phyloP scores from a whole-genome alignment of 2,888 invertebrate genomes.

The Drosophila putrida region DNA sequence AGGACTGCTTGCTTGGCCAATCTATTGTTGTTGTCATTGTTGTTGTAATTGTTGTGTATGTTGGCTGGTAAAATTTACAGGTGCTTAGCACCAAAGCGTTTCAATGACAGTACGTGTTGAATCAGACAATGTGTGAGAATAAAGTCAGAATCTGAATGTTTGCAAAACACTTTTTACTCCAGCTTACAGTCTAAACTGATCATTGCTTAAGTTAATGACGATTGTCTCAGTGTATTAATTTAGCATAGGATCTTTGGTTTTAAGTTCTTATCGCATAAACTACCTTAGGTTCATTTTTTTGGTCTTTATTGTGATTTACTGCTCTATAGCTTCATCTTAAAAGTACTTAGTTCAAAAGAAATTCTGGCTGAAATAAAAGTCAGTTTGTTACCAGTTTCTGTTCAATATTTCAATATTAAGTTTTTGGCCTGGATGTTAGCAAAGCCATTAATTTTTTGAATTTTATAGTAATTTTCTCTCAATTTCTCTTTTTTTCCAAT shows the following conservation, averaged over 20 bases:
- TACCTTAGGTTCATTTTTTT: too few species aligned
- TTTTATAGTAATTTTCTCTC: too few species aligned
- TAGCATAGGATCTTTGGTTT: neutral
- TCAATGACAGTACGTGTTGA: conserved; percentile 8
- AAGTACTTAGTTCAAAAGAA: too few species aligned
- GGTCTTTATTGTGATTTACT: too few species aligned
- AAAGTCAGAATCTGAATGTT: conserved; percentile 16
- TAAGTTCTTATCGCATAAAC: neutral
- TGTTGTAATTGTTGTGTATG: conserved; percentile 35
- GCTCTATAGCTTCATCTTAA: too few species aligned
- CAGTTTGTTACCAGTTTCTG: too few species aligned
- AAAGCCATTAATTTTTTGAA: too few species aligned
- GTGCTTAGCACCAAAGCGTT: conserved; percentile 52
- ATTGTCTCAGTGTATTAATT: conserved; percentile 4
- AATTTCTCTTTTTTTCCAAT: too few species aligned
- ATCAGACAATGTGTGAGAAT: neutral
- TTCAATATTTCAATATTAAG: too few species aligned
- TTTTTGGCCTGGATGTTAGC: too few species aligned
- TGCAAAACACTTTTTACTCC: conserved; percentile 23
- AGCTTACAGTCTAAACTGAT: neutral
- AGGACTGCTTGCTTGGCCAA: conserved; percentile 31
- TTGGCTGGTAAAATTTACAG: conserved; percentile 59
- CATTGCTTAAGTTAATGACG: conserved; percentile 8
- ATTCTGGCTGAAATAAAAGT: too few species aligned
- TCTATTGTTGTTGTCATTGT: conserved; percentile 17